A percentile compares a stretch with the other conserved stretches of the same genome.
These are phyloP conservation scores for Dryobota labecula DNA, from an alignment of 2,888 invertebrate genomes.

Conservation along the genomic window DNA sequence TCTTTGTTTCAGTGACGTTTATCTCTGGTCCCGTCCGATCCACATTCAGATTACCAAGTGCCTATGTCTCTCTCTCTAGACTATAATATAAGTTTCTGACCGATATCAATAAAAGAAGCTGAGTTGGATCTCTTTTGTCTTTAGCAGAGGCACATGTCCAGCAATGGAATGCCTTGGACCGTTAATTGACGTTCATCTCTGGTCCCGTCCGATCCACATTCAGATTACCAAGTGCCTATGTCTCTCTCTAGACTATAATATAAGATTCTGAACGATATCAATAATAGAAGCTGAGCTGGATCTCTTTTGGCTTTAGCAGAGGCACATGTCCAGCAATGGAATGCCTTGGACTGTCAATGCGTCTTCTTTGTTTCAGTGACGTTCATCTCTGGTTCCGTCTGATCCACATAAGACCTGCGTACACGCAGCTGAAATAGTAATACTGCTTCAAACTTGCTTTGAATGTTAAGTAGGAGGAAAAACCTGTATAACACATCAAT, in stretches of 20 bases:
- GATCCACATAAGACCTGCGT: slow-evolving; percentile 46
- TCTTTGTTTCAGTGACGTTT: slow-evolving; percentile 28
- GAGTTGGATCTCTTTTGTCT: not conserved
- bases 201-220: too few relatives aligned
- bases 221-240: not conserved
- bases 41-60: not conserved
- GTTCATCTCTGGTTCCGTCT: slow-evolving; percentile 16
- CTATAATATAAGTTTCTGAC: not conserved
- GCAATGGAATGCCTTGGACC: too few relatives aligned
- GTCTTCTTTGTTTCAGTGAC: slow-evolving; percentile 20
- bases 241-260: not conserved
- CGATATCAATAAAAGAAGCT: not conserved
- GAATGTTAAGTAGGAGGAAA: slow-evolving; percentile 54
- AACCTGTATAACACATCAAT: slow-evolving; percentile 35
- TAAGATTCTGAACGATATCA: not conserved
- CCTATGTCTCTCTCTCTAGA: not conserved
- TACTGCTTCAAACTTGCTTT: slow-evolving; percentile 11
- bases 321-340: not conserved
- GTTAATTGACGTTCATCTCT: too few relatives aligned
- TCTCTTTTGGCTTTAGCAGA: not conserved
- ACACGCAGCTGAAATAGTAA: slow-evolving; percentile 55
- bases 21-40: too few relatives aligned
- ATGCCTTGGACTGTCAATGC: slow-evolving; percentile 7
- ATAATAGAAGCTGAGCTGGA: not conserved
- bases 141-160: too few relatives aligned